Evolutionary conservation across 2,113 vertebrate species (phyloP).

Genomic region (Gobiocypris rarus): DNA sequence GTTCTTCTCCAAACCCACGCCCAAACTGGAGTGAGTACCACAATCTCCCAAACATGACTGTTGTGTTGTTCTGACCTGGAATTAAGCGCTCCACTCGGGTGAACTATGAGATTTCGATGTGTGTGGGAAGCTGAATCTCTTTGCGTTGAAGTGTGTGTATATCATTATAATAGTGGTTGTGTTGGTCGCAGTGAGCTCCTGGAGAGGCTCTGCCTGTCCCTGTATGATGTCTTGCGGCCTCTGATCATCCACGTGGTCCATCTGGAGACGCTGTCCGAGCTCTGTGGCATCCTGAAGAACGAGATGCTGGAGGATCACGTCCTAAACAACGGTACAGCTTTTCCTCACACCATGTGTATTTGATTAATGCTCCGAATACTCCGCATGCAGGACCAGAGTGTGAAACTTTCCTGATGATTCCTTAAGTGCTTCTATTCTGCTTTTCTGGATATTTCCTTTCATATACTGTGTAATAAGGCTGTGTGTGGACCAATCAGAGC

Average conservation of each 20-base stretch:
- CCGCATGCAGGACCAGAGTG: too few relatives aligned
- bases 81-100: too few relatives aligned
- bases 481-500: too few relatives aligned
- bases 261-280: slow-evolving; percentile 95
- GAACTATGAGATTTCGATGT: too few relatives aligned
- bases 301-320: slow-evolving; percentile 98
- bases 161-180: too few relatives aligned
- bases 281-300: slow-evolving; percentile 97
- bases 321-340: slow-evolving; percentile 86
- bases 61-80: not conserved
- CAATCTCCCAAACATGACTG: not conserved
- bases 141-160: too few relatives aligned
- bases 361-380: too few relatives aligned
- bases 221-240: slow-evolving; percentile 95
- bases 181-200: slow-evolving; percentile 83
- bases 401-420: too few relatives aligned
- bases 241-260: slow-evolving; percentile 97
- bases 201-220: slow-evolving; percentile 91
- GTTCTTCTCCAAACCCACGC: slow-evolving; percentile 93
- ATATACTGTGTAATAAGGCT: too few relatives aligned
- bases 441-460: too few relatives aligned
- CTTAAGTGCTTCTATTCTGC: too few relatives aligned
- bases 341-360: not conserved
- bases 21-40: slow-evolving; percentile 91
- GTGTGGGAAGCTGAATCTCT: too few relatives aligned